Base-by-base conservation (phyloP, 2,797 vertebrate genomes). In the Microcaecilia unicolor region DNA sequence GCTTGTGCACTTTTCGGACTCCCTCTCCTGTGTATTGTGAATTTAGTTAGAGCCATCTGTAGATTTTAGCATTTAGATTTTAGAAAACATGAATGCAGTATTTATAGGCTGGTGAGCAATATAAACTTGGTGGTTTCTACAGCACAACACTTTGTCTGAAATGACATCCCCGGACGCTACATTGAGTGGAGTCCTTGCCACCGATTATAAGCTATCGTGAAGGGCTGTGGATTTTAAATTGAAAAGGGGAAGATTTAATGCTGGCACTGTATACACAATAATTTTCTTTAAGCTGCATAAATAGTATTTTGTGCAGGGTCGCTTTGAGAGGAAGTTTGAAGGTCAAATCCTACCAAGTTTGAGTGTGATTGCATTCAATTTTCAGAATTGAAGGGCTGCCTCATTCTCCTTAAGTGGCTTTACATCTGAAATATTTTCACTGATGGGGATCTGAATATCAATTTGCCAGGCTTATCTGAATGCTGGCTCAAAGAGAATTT, bases 231-330 rank as follows among this genome's bases (percentile, higher is more conserved):
- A 28, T 53, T 55, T 55, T 37, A 46, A 63, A 64, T 48, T 44
- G 44, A 54, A 64, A 38, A 12, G n/a, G 25, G 37, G 53, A 62
- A 58, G 61, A 57, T 67, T 59, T 48, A 49, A 28, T 44, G 17
- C 18, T 12, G 29, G 50, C n/a, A n/a, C n/a, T n/a, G n/a, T 35
- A 25, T 31, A 38, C 27, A 16, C 47, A 49, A 42, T 72, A 38
- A 73, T 74, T 74, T 61, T 41, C 19, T 69, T 58, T 66, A 52
- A 54, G 58, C 57, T 69, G 41, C 65, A 55, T 61, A 69, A 76
- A 64, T 64, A 62, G 48, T 57, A 48, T 57, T 59, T 47, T 51
- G 51, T 58, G 55, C 27, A 53, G 54, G 27, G 58, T 61, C 51
- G 55, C 23, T 3, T 36, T 21, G 34, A 43, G 53, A 69, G 34